phyloP scores from a whole-genome alignment of 1,140 invertebrate genomes.

The Bombus turneri region DNA sequence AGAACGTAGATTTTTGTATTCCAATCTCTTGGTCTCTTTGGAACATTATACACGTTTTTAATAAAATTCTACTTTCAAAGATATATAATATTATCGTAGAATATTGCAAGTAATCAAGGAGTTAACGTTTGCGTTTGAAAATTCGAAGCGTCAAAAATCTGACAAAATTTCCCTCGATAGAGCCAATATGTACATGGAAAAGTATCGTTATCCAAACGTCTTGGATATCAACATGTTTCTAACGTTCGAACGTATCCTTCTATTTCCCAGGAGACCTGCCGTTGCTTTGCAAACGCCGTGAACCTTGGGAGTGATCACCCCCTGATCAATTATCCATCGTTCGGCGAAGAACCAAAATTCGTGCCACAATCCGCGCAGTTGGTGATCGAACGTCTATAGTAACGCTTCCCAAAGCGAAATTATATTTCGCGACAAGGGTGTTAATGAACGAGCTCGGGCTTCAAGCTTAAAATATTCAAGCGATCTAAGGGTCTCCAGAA shows the following conservation, averaged over 20 bases:
- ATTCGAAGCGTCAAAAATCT: neutral
- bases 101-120: too few species aligned
- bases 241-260: neutral
- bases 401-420: neutral
- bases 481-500: neutral
- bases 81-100: neutral
- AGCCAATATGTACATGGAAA: neutral
- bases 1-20: neutral
- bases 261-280: neutral
- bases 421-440: neutral
- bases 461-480: neutral
- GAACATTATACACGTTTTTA: neutral
- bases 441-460: neutral
- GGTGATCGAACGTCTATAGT: neutral
- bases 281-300: neutral
- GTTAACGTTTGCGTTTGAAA: neutral
- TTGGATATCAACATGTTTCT: neutral
- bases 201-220: neutral
- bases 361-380: neutral
- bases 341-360: neutral
- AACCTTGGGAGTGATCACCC: neutral
- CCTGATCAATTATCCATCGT: neutral
- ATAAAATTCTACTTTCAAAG: neutral
- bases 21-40: neutral
- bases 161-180: neutral